Evolutionary conservation across 2,888 invertebrate genomes (phyloP).

Genomic region (Fragum fragum): DNA sequence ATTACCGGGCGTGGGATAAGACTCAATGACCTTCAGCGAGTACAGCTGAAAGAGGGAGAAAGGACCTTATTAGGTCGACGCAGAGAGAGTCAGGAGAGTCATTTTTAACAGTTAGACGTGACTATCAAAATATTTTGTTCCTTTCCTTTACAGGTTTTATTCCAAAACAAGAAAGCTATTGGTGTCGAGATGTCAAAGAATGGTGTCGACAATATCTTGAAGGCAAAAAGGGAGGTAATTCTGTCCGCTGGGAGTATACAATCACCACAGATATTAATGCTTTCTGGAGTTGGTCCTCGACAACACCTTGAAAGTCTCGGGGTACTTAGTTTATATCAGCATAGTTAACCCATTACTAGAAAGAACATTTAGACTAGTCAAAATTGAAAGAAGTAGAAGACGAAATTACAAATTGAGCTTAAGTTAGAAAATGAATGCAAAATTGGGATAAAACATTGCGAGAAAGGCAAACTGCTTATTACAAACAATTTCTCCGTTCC

Average conservation of each 20-base stretch:
- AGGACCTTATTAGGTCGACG: too few relatives aligned
- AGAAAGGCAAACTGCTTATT: neutral
- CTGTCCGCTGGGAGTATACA: neutral
- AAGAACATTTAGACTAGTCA: too few relatives aligned
- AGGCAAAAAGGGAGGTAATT: neutral
- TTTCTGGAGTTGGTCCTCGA: slow-evolving; percentile 3
- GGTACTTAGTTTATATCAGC: too few relatives aligned
- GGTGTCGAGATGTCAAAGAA: neutral
- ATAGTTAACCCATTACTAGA: slow-evolving; percentile 39
- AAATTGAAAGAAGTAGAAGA: too few relatives aligned
- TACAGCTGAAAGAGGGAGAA: too few relatives aligned
- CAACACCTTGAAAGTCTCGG: neutral
- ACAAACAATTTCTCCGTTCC: neutral
- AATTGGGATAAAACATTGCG: too few relatives aligned
- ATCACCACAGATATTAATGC: slow-evolving; percentile 9
- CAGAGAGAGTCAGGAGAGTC: too few relatives aligned
- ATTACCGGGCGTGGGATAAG: too few relatives aligned
- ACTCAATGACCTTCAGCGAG: too few relatives aligned
- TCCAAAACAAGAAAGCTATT: neutral
- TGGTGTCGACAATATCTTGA: neutral
- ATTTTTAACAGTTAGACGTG: too few relatives aligned
- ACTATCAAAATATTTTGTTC: too few relatives aligned
- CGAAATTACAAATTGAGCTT: neutral
- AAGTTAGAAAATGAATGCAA: too few relatives aligned
- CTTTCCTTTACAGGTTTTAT: neutral